Base-by-base conservation (phyloP, 30 jellyfish, hydroid and myxozoan species). In the Aurelia coerulea region DNA sequence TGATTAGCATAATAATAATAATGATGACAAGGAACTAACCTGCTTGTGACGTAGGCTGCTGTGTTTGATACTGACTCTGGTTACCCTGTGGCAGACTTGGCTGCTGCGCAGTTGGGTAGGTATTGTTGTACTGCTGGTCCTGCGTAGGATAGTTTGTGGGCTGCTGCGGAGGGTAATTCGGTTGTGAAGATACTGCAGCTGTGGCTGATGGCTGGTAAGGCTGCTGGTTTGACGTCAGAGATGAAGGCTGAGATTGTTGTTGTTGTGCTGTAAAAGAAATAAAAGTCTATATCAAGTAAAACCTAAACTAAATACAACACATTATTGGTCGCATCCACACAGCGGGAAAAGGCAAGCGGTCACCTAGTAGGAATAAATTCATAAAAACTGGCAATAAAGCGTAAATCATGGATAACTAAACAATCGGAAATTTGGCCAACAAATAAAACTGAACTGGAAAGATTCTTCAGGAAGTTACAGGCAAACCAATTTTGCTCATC, bases 171-270 rank as follows among this genome's bases (percentile, higher is more conserved):
- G 86, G 46, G 54, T 52, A 75, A 54, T 53, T 75, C 35, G 29
- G 84, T 65, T 81, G 91, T 5, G 84, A 32, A 7, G 84, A 34
- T 64, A 62, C 84, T 1, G 93, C 75, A 10, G 85, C 63, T 18
- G 85, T 50, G 31, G 92, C 64, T 39, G 85, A 74, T 39, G 87
- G 84, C 59, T 77, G 90, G 74, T 86, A 65, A 4, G 88, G 29
- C 16, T 79, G 29, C 16, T 79, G 89, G 67, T 60, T 79, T 2
- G 79, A 32, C 17, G 90, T 50, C 35, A 76, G 74, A 4, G 95
- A 65, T 1, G 95, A 65, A 10, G 89, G 86, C 62, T 72, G 81
- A 29, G 87, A 41, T 18, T 18, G 77, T 17, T 63, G 70, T 18
- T 18, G 74, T 74, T 71, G 83, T 34, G 79, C 87, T 72, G 81